Conservation (phyloP, 2,113 vertebrate genomes). For the Chaenogobius annularis region DNA sequence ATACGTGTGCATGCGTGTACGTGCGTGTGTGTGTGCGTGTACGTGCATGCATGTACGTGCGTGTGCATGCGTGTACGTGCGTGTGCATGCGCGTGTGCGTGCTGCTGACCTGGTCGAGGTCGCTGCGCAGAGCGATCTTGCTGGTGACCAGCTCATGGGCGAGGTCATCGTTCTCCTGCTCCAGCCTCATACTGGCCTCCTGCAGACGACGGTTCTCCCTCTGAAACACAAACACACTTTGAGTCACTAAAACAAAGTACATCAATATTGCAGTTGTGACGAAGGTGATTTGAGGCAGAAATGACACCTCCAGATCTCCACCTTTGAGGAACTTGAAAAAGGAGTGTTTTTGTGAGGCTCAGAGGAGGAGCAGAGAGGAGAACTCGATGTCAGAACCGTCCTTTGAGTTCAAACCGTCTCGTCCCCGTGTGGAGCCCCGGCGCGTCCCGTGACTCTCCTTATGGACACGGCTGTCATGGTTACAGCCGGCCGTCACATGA, state of each 20-base stretch:
- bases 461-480: conserved; percentile 45
- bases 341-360: no score
- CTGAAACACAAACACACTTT: conserved; percentile 63
- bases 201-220: conserved; percentile 96
- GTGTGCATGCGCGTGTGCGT: not conserved
- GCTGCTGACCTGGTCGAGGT: conserved; percentile 90
- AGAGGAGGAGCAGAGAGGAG: no score
- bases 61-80: no score
- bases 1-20: no score
- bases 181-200: conserved; percentile 96
- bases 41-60: no score
- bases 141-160: conserved; percentile 98
- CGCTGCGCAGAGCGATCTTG: conserved; percentile 95
- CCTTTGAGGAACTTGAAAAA: no score
- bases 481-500: conserved; percentile 37
- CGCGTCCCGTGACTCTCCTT: conserved; percentile 57
- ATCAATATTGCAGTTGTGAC: no score
- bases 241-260: no score
- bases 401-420: not conserved
- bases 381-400: no score
- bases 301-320: no score
- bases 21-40: no score
- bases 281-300: no score
- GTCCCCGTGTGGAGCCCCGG: conserved; percentile 33
- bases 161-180: conserved; percentile 97